Conservation (phyloP, 2,888 invertebrate species). For the Cephus sareptanus region DNA sequence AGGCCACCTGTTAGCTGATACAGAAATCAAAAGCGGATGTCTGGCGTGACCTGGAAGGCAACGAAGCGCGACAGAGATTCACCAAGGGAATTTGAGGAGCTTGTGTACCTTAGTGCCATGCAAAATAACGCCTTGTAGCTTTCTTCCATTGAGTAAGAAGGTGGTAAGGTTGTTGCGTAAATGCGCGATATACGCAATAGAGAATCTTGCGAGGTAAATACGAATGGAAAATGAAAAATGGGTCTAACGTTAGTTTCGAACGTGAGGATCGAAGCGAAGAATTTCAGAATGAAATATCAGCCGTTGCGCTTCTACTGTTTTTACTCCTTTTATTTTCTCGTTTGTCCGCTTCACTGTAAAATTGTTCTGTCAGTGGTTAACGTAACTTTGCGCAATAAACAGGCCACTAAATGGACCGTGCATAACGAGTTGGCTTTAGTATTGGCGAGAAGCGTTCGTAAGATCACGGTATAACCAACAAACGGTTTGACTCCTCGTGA, state of each 20-base stretch:
- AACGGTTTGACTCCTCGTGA: slow-evolving; percentile 21
- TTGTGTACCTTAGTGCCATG: background rate
- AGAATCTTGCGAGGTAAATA: background rate
- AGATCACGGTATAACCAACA: slow-evolving; percentile 28
- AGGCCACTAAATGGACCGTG: slow-evolving; percentile 15
- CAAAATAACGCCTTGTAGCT: background rate
- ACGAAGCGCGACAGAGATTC: slow-evolving; percentile 34
- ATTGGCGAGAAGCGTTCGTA: slow-evolving; percentile 15
- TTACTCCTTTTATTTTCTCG: background rate
- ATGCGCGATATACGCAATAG: background rate
- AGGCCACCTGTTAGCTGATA: slow-evolving; percentile 46
- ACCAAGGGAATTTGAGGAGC: background rate
- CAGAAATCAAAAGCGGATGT: slow-evolving; percentile 65
- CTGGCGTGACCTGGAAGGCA: slow-evolving; percentile 52
- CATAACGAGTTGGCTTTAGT: background rate
- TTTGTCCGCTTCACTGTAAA: background rate
- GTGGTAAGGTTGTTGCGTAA: background rate
- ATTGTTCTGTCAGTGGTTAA: background rate
- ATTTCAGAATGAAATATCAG: background rate
- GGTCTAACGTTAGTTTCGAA: background rate
- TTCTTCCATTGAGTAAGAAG: background rate
- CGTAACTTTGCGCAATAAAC: slow-evolving; percentile 2
- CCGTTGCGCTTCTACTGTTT: background rate
- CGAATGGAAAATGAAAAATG: background rate
- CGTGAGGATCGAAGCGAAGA: background rate